phyloP scores from a whole-genome alignment of 1,140 invertebrate species.

The Colletes latitarsis region DNA sequence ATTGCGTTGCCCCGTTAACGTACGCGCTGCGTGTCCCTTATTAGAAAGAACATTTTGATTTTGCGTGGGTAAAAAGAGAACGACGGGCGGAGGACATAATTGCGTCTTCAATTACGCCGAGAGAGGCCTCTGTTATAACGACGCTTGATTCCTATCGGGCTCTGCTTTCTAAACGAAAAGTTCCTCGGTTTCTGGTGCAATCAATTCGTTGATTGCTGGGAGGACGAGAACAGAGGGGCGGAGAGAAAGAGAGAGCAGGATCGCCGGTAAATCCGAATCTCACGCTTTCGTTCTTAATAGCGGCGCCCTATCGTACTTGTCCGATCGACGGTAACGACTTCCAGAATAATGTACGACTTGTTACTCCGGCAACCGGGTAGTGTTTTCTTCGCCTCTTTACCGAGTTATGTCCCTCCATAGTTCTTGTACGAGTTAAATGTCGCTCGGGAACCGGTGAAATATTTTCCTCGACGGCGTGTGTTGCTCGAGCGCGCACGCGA shows the following conservation, averaged over 20 bases:
- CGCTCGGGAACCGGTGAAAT: background rate
- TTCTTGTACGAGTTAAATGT: conserved; percentile 5
- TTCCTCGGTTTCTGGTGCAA: conserved; percentile 49
- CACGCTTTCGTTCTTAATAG: conserved; percentile 56
- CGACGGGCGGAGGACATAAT: conserved; percentile 34
- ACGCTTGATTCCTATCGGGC: conserved; percentile 54
- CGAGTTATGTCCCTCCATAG: background rate
- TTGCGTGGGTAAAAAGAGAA: conserved; percentile 53
- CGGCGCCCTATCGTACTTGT: conserved; percentile 34
- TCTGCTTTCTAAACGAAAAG: conserved; percentile 51
- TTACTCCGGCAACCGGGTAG: conserved; percentile 1
- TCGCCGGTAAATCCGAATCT: conserved; percentile 44
- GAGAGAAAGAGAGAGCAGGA: background rate
- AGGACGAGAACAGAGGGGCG: background rate
- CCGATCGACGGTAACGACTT: conserved; percentile 21
- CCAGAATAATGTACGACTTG: conserved; percentile 11
- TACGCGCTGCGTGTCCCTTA: conserved; percentile 45
- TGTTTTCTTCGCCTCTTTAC: conserved; percentile 26
- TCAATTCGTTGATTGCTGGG: conserved; percentile 47
- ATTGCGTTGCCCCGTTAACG: conserved; percentile 37
- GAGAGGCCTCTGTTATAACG: conserved; percentile 34
- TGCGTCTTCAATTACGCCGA: conserved; percentile 55
- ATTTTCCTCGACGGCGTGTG: background rate
- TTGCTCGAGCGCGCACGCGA: background rate
- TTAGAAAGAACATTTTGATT: conserved; percentile 51